These are phyloP conservation scores for Macropodus opercularis DNA, from an alignment of 2,797 vertebrate genomes.

Conservation along the genomic window DNA sequence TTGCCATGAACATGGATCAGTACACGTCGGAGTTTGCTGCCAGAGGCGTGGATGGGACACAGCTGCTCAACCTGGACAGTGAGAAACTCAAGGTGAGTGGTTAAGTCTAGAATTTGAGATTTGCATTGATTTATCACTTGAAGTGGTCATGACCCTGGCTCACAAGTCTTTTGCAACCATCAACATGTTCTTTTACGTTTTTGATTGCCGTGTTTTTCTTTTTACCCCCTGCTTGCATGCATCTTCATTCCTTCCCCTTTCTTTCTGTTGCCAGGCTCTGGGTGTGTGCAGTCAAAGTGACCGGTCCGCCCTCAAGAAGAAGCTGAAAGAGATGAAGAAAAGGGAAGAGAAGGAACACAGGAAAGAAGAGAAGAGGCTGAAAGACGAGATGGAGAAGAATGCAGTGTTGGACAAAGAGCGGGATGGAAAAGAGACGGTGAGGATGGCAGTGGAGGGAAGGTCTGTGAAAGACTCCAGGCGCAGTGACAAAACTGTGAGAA, in stretches of 20 bases:
- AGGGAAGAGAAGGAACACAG: constrained; percentile 86
- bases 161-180: too few species aligned
- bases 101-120: too few species aligned
- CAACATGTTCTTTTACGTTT: too few species aligned
- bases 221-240: not conserved
- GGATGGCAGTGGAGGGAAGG: constrained; percentile 24
- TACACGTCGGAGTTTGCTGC: constrained; percentile 82
- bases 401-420: constrained; percentile 80
- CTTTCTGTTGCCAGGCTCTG: constrained; percentile 74
- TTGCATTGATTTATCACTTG: too few species aligned
- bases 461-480: constrained; percentile 61
- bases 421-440: constrained; percentile 75
- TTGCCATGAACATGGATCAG: constrained; percentile 89
- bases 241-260: not conserved
- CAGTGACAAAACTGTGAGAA: constrained; percentile 76
- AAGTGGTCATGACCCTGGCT: too few species aligned
- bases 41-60: constrained; percentile 84
- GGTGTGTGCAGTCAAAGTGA: constrained; percentile 88
- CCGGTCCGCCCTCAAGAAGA: constrained; percentile 87
- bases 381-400: constrained; percentile 75
- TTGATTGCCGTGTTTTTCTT: too few species aligned
- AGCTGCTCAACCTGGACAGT: constrained; percentile 85
- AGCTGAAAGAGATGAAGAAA: constrained; percentile 89
- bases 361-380: constrained; percentile 68
- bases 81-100: constrained; percentile 86